Evolutionary conservation across 2,888 invertebrate species (phyloP).

Genomic region (Andricus quercusramuli): DNA sequence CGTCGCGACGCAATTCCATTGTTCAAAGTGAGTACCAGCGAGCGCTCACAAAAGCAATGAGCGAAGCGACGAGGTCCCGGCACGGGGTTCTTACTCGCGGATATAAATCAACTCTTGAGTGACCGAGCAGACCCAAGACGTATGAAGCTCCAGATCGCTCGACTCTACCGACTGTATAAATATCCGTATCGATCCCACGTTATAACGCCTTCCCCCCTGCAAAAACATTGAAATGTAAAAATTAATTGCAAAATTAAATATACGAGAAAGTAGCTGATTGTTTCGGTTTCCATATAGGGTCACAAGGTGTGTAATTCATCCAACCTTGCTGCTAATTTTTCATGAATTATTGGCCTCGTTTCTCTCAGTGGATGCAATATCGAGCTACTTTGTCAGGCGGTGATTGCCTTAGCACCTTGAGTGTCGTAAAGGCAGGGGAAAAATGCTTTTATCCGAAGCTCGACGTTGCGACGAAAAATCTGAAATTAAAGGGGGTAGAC

Average conservation of each 20-base stretch:
- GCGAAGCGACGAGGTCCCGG: conserved; percentile 64
- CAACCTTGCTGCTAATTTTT: background rate
- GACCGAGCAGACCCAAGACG: conserved; percentile 46
- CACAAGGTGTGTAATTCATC: background rate
- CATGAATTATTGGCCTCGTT: background rate
- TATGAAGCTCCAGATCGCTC: conserved; percentile 30
- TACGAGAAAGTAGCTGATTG: background rate
- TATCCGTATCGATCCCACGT: background rate
- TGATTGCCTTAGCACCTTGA: conserved; percentile 8
- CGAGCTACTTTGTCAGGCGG: conserved; percentile 3
- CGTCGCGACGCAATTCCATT: conserved; percentile 77
- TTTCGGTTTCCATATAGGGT: background rate
- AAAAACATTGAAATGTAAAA: background rate
- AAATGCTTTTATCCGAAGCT: conserved; percentile 7
- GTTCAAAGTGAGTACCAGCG: conserved; percentile 69
- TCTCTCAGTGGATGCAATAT: conserved; percentile 1
- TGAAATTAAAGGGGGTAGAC: conserved; percentile 26
- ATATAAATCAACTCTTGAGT: conserved; percentile 72
- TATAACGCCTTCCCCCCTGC: background rate
- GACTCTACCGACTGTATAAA: background rate
- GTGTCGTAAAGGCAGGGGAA: background rate
- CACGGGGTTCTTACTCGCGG: conserved; percentile 65
- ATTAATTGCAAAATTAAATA: background rate
- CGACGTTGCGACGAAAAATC: conserved; percentile 40
- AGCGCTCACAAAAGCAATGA: conserved; percentile 66